Percentiles rank a stretch among this genome's conserved stretches.
These are phyloP conservation scores for Spheniscus mendiculus DNA, from an alignment of 2,113 vertebrate genomes.

Conservation along the genomic window DNA sequence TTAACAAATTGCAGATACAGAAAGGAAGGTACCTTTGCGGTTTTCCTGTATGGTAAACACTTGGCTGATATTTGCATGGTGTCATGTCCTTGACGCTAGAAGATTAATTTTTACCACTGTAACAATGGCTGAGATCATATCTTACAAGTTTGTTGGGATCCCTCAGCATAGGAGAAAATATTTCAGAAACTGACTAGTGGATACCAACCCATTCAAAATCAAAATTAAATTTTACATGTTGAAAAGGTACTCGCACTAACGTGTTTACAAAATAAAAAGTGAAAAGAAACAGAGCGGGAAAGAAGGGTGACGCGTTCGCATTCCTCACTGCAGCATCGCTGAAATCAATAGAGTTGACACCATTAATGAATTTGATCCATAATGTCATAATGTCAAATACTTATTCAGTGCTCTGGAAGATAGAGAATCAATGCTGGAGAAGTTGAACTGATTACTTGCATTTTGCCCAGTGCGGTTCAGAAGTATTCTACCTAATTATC, in stretches of 20 bases:
- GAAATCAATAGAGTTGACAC: slow-evolving; percentile 22
- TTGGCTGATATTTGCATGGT: background rate
- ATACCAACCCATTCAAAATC: background rate
- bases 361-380: slow-evolving; percentile 33
- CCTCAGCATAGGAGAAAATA: background rate
- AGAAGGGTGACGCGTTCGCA: rapidly evolving
- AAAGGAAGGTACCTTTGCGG: background rate
- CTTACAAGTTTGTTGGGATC: background rate
- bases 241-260: background rate
- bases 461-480: slow-evolving; percentile 14
- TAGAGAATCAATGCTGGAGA: background rate
- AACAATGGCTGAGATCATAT: background rate
- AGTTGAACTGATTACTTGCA: background rate
- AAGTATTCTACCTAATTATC: background rate
- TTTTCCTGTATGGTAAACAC: background rate
- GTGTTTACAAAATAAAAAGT: background rate
- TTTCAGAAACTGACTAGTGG: background rate
- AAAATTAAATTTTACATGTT: background rate
- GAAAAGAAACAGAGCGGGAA: background rate
- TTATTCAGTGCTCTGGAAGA: slow-evolving; percentile 13
- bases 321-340: background rate
- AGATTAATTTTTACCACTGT: background rate
- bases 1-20: background rate
- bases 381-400: slow-evolving; percentile 22
- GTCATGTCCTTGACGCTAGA: background rate